phyloP scores from a whole-genome alignment of 2,113 vertebrate species.

The Chionodraco myersi region DNA sequence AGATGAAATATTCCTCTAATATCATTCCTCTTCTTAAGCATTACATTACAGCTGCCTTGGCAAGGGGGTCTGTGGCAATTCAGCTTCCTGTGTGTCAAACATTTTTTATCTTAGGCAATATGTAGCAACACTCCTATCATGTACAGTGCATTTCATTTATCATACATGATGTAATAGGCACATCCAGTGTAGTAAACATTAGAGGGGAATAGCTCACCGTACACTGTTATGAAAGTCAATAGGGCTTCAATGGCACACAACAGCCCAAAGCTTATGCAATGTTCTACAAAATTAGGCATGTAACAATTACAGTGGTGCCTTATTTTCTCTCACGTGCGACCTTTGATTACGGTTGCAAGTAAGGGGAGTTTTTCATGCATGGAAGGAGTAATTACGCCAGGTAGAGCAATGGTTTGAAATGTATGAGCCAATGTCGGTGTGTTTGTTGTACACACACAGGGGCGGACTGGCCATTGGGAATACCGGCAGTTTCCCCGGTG shows the following conservation, averaged over 20 bases:
- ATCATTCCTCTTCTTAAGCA: conserved; percentile 51
- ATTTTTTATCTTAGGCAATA: conserved; percentile 65
- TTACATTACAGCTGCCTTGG: conserved; percentile 47
- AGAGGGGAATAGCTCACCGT: conserved; percentile 65
- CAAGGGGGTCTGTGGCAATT: conserved; percentile 23
- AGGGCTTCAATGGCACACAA: conserved; percentile 71
- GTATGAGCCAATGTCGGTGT: conserved; percentile 61
- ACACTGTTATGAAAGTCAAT: conserved; percentile 76
- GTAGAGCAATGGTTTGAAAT: conserved; percentile 54
- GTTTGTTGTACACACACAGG: neutral
- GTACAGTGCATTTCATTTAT: conserved; percentile 62
- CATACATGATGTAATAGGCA: conserved; percentile 72
- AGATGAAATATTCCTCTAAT: conserved; percentile 73
- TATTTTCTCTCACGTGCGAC: conserved; percentile 62
- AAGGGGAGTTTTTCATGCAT: conserved; percentile 62
- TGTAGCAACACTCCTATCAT: conserved; percentile 53
- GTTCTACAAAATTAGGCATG: conserved; percentile 80
- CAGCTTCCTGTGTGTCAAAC: conserved; percentile 40
- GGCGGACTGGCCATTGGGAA: no score
- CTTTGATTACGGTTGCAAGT: conserved; percentile 71
- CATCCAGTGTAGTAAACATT: conserved; percentile 68
- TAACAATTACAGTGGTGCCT: conserved; percentile 71
- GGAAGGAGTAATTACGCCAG: conserved; percentile 58
- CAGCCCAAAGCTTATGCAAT: conserved; percentile 73
- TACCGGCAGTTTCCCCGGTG: no score